Evolutionary conservation across 2,113 vertebrate genomes (phyloP), one percentile per base, ranked within the genome.

Genomic region (Symphodus melops): DNA sequence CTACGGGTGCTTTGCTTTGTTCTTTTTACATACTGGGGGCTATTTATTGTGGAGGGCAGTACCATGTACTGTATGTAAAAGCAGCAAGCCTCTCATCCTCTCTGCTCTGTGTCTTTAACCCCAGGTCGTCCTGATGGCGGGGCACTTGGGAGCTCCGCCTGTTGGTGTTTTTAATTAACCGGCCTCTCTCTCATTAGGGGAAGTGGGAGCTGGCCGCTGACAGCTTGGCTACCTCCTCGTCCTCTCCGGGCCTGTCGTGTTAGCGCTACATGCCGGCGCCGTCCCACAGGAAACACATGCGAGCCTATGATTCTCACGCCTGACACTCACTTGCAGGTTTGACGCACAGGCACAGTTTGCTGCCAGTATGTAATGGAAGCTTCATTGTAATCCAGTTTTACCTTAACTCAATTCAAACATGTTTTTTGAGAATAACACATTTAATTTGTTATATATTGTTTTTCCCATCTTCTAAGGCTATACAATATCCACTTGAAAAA

Each of bases 131-230:
- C 82, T 82, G 87, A 87, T 86, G 88, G 84, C 82, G 75, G 81
- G 86, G 66, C 88, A 44, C 88, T 55, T 79, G 92, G 90, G 89
- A 89, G 89, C 79, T 84, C 82, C 48, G 82, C 86, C 87, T 89
- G 90, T 90, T 90, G 88, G 82, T 92, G 92, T 89, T 93, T 92
- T 91, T 92, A 93, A 93, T 93, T 93, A 93, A 90, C 76, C 60
- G 71, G 86, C 72, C 78, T 84, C 82, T 88, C 82, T 77, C 90
- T 93, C 90, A 90, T 93, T 93, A 93, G 82, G 86, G 21, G 53
- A 62, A 93, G 87, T 89, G 89, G 85, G 86, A 90, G 86, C 85
- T 81, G 82, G 84, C 87, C 66, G 48, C 73, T 90, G 90, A 92
- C 92, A 93, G 90, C 90, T 90, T 77, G 75, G 87, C 89, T 83